These are phyloP conservation scores for Halichoerus grypus DNA, from an alignment of 2,113 vertebrate species.

Conservation along the genomic window DNA sequence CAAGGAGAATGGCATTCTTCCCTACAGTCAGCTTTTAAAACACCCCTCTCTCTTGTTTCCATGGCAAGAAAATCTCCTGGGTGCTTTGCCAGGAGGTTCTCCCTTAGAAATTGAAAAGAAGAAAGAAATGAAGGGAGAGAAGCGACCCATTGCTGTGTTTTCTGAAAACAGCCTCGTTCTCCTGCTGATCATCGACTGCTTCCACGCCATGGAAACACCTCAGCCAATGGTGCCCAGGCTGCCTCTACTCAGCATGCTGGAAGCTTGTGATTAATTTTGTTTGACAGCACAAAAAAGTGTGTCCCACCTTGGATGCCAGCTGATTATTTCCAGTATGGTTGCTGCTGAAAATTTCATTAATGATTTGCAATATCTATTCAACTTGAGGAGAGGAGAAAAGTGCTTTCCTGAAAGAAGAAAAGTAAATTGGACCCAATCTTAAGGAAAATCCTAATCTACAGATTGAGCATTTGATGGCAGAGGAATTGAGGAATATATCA, in stretches of 20 bases:
- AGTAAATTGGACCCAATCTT: neutral
- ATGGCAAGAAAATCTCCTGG: constrained; percentile 52
- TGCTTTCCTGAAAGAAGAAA: constrained; percentile 25
- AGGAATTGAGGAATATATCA: neutral
- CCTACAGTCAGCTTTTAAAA: neutral
- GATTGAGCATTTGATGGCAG: neutral
- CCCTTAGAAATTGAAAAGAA: neutral
- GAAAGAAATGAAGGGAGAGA: neutral
- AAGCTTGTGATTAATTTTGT: constrained; percentile 67
- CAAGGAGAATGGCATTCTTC: neutral
- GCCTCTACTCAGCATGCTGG: constrained; percentile 36
- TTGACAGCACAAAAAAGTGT: constrained; percentile 73
- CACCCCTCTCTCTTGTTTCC: constrained; percentile 13
- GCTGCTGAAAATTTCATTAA: constrained; percentile 53
- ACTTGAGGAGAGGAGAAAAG: constrained; percentile 26
- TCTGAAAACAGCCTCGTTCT: constrained; percentile 47
- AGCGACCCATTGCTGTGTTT: neutral
- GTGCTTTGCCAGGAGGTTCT: neutral
- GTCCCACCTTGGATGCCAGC: constrained; percentile 45
- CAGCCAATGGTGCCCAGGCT: constrained; percentile 21
- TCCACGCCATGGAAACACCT: neutral
- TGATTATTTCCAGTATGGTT: constrained; percentile 67
- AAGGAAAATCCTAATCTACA: neutral
- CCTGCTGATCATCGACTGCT: neutral
- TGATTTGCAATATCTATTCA: constrained; percentile 44